Conservation (phyloP, 2,113 vertebrate species). For the Solea solea region DNA sequence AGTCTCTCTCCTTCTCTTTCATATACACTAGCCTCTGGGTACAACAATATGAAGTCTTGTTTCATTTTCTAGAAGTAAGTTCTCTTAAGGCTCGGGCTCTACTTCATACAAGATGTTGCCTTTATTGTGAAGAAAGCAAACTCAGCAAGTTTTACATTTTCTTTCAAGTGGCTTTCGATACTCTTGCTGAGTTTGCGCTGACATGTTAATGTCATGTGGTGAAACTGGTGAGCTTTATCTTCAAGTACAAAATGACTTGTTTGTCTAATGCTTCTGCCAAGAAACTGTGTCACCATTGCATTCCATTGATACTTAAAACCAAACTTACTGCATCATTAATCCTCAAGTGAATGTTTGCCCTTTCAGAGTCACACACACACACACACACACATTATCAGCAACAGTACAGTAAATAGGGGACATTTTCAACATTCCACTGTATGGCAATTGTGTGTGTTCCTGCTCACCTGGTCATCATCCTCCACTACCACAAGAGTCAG, state of each 20-base stretch:
- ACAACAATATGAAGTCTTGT: slow-evolving; percentile 26
- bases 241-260: background rate
- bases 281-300: background rate
- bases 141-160: background rate
- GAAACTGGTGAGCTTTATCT: background rate
- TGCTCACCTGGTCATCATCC: slow-evolving; percentile 94
- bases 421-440: slow-evolving; percentile 7
- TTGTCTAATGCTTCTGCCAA: background rate
- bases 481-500: slow-evolving; percentile 97
- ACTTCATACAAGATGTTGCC: background rate
- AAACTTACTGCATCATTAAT: background rate
- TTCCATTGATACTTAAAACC: background rate
- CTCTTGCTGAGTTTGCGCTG: background rate
- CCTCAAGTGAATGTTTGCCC: too few relatives aligned
- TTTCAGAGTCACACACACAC: too few relatives aligned
- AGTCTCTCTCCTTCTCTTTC: slow-evolving; percentile 26
- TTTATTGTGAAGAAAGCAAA: background rate
- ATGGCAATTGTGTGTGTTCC: background rate
- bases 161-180: background rate
- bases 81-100: background rate
- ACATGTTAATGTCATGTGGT: background rate
- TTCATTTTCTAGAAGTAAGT: slow-evolving; percentile 35
- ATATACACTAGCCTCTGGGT: slow-evolving; percentile 18
- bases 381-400: background rate
- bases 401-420: background rate